phyloP scores from a whole-genome alignment of 2,113 vertebrate species.

The Bufo bufo region DNA sequence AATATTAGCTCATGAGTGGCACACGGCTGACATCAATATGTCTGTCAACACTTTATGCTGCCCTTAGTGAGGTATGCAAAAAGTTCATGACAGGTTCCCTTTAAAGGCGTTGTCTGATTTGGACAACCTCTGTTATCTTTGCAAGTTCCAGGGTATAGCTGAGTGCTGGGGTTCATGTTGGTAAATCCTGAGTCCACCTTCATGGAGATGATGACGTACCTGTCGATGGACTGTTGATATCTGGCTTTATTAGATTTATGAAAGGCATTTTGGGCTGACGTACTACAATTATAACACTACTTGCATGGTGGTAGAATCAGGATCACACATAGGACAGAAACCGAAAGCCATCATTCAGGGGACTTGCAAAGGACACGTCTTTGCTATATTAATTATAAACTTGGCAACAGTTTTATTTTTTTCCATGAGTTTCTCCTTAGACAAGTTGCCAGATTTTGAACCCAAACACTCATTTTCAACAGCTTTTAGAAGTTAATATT shows the following conservation, averaged over 20 bases:
- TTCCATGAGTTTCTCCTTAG: conserved; percentile 36
- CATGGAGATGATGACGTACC: neutral
- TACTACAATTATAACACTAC: neutral
- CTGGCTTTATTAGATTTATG: neutral
- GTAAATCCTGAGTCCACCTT: neutral
- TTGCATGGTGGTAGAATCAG: neutral
- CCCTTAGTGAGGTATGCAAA: too few relatives aligned
- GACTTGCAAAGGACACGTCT: neutral
- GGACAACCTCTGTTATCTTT: too few relatives aligned
- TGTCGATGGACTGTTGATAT: neutral
- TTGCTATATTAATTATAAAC: conserved; percentile 30
- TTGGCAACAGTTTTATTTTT: conserved; percentile 42
- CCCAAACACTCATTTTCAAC: conserved; percentile 28
- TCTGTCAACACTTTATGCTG: too few relatives aligned
- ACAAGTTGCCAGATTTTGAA: conserved; percentile 36
- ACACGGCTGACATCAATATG: too few relatives aligned
- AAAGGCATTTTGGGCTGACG: neutral
- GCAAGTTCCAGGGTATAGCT: too few relatives aligned
- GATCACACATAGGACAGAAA: neutral
- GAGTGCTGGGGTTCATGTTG: too few relatives aligned
- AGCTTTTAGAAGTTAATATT: conserved; percentile 51
- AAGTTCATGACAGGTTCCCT: too few relatives aligned
- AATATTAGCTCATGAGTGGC: too few relatives aligned
- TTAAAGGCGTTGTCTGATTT: too few relatives aligned
- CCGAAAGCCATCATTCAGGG: neutral